A percentile compares a stretch with the other conserved stretches of the same genome.
Conservation (phyloP, 2,888 invertebrate genomes). For the Drosophila ezoana region DNA sequence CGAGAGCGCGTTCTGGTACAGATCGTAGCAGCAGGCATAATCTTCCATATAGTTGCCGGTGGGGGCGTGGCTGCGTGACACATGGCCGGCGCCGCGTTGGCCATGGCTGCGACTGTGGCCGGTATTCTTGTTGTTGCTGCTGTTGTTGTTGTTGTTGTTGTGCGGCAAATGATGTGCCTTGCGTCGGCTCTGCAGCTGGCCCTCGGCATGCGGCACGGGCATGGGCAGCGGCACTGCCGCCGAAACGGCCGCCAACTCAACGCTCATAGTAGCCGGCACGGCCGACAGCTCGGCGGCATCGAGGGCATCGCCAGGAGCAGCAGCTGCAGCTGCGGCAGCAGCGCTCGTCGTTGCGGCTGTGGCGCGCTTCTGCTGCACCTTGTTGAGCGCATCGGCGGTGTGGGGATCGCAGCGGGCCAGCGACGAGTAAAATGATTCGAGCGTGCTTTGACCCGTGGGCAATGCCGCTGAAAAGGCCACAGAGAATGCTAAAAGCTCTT, state of each 20-base stretch:
- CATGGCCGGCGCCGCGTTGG: neutral
- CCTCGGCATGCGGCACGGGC: constrained; percentile 15
- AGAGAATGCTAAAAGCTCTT: constrained; percentile 95
- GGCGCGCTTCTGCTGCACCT: constrained; percentile 78
- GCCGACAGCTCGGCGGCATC: constrained; percentile 5
- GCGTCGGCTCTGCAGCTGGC: constrained; percentile 12
- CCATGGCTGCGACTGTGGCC: constrained; percentile 5
- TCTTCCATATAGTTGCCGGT: constrained; percentile 88
- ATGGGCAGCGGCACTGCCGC: constrained; percentile 44
- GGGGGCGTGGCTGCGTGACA: constrained; percentile 41
- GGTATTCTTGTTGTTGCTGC: constrained; percentile 27
- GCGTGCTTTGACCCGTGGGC: constrained; percentile 93
- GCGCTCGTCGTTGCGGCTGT: constrained; percentile 56
- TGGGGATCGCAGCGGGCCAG: constrained; percentile 89
- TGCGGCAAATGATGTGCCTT: constrained; percentile 9
- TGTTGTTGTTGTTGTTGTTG: constrained; percentile 34
- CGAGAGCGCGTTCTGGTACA: constrained; percentile 87
- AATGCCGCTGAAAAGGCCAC: constrained; percentile 96
- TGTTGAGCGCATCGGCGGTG: constrained; percentile 81
- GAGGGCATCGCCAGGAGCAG: neutral
- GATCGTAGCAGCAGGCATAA: constrained; percentile 90
- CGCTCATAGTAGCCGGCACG: constrained; percentile 4
- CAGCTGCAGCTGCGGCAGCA: constrained; percentile 32
- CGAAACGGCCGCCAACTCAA: constrained; percentile 51
- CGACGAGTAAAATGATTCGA: constrained; percentile 93